phyloP scores from a whole-genome alignment of 2,113 vertebrate genomes.

The Macroglossus sobrinus region DNA sequence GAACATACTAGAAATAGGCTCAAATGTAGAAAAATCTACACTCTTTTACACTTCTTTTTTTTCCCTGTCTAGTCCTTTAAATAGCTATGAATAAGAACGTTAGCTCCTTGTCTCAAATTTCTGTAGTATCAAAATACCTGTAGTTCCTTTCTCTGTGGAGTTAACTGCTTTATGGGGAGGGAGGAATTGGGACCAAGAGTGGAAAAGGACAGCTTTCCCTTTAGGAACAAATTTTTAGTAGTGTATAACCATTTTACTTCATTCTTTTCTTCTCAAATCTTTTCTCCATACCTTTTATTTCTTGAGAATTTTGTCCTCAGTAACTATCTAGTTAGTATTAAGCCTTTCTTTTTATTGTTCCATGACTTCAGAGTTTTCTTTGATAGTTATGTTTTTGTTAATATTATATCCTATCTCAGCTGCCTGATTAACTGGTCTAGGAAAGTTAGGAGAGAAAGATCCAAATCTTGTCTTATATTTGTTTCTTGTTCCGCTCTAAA shows the following conservation, averaged over 20 bases:
- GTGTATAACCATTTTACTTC: conserved; percentile 2
- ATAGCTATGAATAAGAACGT: background rate
- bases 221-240: background rate
- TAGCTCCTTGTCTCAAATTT: background rate
- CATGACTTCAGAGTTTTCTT: conserved; percentile 11
- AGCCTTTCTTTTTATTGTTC: background rate
- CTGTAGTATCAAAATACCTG: background rate
- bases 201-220: background rate
- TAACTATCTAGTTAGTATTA: background rate
- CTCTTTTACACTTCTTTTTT: background rate
- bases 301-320: conserved; percentile 1
- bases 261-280: conserved; percentile 5
- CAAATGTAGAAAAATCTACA: background rate
- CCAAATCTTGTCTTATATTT: conserved; percentile 22
- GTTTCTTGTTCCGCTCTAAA: background rate
- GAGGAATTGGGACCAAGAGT: background rate
- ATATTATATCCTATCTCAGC: background rate
- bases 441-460: background rate
- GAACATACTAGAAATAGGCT: background rate
- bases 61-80: background rate
- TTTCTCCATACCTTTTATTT: background rate
- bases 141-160: background rate
- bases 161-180: background rate
- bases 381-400: background rate
- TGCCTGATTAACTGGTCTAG: background rate